Percentiles rank a stretch among this genome's conserved stretches.
phyloP scores from a whole-genome alignment of 2,113 vertebrate genomes.

The Oenanthe oenanthe region DNA sequence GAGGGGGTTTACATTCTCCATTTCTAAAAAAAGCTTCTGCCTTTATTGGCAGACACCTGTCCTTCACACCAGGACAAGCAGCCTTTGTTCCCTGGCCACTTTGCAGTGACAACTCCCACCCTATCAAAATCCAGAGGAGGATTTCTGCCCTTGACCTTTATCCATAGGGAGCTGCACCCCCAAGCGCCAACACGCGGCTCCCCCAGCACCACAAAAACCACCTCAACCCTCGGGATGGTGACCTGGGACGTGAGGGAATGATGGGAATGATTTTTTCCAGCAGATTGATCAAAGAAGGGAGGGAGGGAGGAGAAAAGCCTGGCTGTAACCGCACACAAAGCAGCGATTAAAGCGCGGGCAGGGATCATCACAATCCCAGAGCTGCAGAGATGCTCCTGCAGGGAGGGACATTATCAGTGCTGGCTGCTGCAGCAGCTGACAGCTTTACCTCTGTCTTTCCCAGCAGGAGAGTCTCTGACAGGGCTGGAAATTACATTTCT shows the following conservation, averaged over 20 bases:
- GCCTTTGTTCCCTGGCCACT: not conserved
- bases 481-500: not conserved
- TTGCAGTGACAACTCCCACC: not conserved
- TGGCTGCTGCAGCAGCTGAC: not conserved
- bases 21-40: too few relatives aligned
- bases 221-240: not conserved
- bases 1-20: too few relatives aligned
- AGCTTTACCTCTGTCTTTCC: not conserved
- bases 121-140: not conserved
- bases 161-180: not conserved
- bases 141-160: not conserved
- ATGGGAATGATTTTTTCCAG: not conserved
- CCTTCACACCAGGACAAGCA: too few relatives aligned
- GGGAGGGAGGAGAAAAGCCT: not conserved
- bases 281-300: not conserved
- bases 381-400: not conserved
- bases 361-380: not conserved
- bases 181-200: not conserved
- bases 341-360: not conserved
- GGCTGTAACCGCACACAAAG: not conserved
- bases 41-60: too few relatives aligned
- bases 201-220: not conserved
- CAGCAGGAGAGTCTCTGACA: not conserved
- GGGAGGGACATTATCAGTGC: not conserved
- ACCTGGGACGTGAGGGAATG: not conserved